Conservation (phyloP, 2,113 vertebrate genomes). For the Onychostruthus taczanowskii region DNA sequence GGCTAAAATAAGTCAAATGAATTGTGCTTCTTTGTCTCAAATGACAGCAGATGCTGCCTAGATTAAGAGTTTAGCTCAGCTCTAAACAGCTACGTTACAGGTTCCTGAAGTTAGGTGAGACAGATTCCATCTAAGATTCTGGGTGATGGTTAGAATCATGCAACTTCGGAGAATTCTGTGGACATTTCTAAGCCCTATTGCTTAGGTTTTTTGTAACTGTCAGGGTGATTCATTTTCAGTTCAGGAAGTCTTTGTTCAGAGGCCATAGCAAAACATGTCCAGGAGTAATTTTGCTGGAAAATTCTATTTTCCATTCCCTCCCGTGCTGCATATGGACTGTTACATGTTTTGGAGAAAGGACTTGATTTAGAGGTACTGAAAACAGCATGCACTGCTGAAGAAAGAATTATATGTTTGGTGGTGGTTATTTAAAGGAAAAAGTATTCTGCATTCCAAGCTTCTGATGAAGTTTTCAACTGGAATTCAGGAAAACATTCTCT, state of each 20-base stretch:
- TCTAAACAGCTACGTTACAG: background rate
- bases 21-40: background rate
- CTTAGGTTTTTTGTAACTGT: background rate
- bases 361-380: background rate
- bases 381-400: background rate
- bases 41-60: background rate
- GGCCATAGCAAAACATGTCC: background rate
- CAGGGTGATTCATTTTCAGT: background rate
- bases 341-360: background rate
- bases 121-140: background rate
- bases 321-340: background rate
- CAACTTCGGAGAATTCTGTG: background rate
- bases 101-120: background rate
- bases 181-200: background rate
- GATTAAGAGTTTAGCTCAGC: background rate
- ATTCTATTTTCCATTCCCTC: background rate
- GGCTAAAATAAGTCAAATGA: background rate
- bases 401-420: background rate
- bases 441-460: background rate
- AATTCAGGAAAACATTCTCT: background rate
- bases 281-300: conserved; percentile 15
- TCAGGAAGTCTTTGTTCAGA: background rate
- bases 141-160: background rate
- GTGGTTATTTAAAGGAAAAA: background rate
- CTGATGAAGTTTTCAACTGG: background rate